Evolutionary conservation across 2,113 vertebrate genomes (phyloP), one percentile per base, ranked within the genome.

Genomic region (Corythoichthys haematopterus): DNA sequence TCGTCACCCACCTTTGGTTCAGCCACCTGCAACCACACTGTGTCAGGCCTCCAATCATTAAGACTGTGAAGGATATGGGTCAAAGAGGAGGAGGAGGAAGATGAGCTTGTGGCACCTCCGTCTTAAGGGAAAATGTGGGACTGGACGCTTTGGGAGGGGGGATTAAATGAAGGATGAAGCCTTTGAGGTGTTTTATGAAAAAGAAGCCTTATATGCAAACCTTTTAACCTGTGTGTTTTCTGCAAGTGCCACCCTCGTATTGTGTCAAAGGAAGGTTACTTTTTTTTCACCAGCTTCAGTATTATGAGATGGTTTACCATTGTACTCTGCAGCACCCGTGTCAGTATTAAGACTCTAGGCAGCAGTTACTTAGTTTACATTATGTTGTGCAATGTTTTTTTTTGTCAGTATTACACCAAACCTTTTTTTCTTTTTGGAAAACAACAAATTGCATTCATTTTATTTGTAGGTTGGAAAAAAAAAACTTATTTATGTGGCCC

Each of bases 141-240:
- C 88, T 78, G 82, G 83, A 88, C 81, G 73, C 68, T 75, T 55
- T 52, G 58, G 46, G 60, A 60, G 56, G 57, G 48, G 56, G 33
- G 7, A 50, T 74, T 69, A 73, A 66, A 75, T 76, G 87, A 89
- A 85, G 91, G 93, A 95, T 88, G 92, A 94, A 96, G 94, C 94
- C 95, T 98, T 97, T 95, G 97, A 96, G 94, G 96, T 95, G 93
- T 94, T 98, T 97, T 95, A 94, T 65, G 78, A 86, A 89, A 89
- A 85, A 89, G 83, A 98, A 98, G 97, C 96, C 96, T 99, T 98
- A 98, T 99, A 99, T 98, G 95, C 96, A 98, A 99, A 98, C 95
- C 95, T 98, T 98, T 98, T 96, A 97, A 95, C 96, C 96, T 97
- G 96, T 97, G 94, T 95, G 96, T 99, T 97, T 85, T 96, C 95